phyloP scores from a whole-genome alignment of 1,140 invertebrate genomes.

The Diabrotica virgifera region DNA sequence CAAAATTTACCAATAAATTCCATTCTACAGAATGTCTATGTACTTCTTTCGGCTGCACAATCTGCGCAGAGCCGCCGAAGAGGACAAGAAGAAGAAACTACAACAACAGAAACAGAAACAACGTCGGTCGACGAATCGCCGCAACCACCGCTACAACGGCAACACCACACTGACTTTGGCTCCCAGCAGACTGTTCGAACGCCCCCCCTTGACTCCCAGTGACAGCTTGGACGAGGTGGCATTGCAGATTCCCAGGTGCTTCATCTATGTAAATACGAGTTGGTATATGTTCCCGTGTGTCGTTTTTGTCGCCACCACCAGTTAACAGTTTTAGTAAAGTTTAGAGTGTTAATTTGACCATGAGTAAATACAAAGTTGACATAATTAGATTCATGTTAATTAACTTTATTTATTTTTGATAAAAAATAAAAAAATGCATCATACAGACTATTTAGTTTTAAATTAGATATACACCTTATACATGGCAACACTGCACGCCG shows the following conservation, averaged over 20 bases:
- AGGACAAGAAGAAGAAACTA: constrained; percentile 55
- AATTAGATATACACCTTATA: too few relatives aligned
- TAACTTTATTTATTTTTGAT: too few relatives aligned
- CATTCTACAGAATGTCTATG: constrained; percentile 73
- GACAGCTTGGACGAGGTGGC: constrained; percentile 90
- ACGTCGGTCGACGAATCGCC: constrained; percentile 42
- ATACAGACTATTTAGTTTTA: too few relatives aligned
- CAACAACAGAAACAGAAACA: constrained; percentile 54
- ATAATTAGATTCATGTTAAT: too few relatives aligned
- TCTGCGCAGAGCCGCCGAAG: constrained; percentile 74
- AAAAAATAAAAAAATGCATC: too few relatives aligned
- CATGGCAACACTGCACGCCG: too few relatives aligned
- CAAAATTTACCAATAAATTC: neutral
- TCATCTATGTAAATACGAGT: constrained; percentile 37
- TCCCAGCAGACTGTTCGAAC: constrained; percentile 78
- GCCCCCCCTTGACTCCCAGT: constrained; percentile 74
- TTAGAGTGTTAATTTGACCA: too few relatives aligned
- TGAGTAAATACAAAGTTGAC: too few relatives aligned
- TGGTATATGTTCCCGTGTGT: constrained; percentile 12
- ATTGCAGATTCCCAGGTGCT: constrained; percentile 85
- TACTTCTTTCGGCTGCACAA: constrained; percentile 93
- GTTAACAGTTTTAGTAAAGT: too few relatives aligned
- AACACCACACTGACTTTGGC: constrained; percentile 58
- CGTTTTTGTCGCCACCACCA: neutral
- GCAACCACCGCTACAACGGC: constrained; percentile 44